Percentiles rank a stretch among this genome's conserved stretches.
Evolutionary conservation across 2,797 vertebrate species (phyloP).

Genomic region (Sebastes iracundus): DNA sequence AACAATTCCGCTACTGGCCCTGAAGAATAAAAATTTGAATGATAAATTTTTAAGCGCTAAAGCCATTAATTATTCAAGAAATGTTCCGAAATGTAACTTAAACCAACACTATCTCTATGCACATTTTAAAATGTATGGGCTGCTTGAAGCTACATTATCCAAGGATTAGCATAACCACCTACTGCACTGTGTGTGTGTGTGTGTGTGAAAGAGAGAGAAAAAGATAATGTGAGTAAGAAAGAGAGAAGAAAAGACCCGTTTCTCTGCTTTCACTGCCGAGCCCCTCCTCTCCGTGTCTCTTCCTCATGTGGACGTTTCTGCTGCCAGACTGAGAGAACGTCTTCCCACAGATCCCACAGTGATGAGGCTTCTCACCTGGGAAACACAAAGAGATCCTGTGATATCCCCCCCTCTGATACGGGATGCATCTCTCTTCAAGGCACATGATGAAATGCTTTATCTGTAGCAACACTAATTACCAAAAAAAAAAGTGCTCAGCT

Average conservation of each 20-base stretch:
- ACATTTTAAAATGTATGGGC: constrained; percentile 54
- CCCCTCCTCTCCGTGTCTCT: constrained; percentile 87
- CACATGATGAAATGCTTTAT: not conserved
- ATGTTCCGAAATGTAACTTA: constrained; percentile 45
- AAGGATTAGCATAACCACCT: constrained; percentile 49
- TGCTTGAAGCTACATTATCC: constrained; percentile 48
- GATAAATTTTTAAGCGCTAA: constrained; percentile 44
- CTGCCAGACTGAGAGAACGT: constrained; percentile 98
- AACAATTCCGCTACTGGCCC: constrained; percentile 36
- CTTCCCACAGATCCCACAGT: constrained; percentile 95
- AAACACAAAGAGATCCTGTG: not conserved
- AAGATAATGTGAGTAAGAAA: not conserved
- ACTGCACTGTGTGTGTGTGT: constrained; percentile 8
- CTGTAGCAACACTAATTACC: not conserved
- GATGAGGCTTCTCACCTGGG: constrained; percentile 96
- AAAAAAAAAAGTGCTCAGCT: not conserved
- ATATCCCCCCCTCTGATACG: not conserved
- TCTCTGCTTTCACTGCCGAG: constrained; percentile 74
- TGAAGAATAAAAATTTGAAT: constrained; percentile 36
- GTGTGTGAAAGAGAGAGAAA: not conserved
- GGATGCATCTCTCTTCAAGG: not conserved
- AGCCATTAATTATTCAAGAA: constrained; percentile 54
- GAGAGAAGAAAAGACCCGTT: constrained; percentile 66
- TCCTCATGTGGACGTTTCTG: constrained; percentile 97
- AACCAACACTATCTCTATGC: constrained; percentile 33